These are phyloP conservation scores for Mythimna vitellina DNA, from an alignment of 2,888 invertebrate species.

Conservation along the genomic window DNA sequence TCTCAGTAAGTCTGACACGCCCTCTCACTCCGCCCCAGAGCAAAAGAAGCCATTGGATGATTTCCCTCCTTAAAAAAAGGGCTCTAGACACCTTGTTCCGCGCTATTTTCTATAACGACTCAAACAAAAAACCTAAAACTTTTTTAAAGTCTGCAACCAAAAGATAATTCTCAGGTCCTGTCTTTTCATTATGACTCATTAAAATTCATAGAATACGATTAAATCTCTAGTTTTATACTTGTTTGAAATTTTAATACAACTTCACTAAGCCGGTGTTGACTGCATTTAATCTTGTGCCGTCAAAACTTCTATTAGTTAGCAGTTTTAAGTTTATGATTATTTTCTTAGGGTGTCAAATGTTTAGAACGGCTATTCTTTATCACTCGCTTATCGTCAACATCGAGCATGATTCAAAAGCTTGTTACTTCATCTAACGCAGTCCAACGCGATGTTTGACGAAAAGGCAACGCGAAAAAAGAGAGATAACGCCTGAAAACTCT, in stretches of 20 bases:
- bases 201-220: slow-evolving; percentile 62
- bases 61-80: background rate
- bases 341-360: background rate
- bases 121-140: slow-evolving; percentile 8
- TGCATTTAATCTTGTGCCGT: slow-evolving; percentile 48
- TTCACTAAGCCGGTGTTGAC: slow-evolving; percentile 47
- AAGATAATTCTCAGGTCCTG: slow-evolving; percentile 40
- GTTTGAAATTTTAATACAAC: slow-evolving; percentile 43
- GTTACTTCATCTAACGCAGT: no score
- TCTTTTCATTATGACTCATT: slow-evolving; percentile 52
- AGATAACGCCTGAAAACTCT: no score
- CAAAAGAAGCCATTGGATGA: no score
- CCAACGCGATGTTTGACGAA: no score
- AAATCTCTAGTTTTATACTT: slow-evolving; percentile 54
- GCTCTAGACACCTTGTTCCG: background rate
- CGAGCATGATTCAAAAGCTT: no score
- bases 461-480: no score
- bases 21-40: no score
- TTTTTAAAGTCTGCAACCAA: slow-evolving; percentile 34
- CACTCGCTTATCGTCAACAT: no score
- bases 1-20: no score
- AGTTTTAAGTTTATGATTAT: slow-evolving; percentile 5
- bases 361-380: background rate
- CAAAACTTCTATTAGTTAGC: slow-evolving; percentile 37
- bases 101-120: slow-evolving; percentile 5